Percentiles rank a stretch among this genome's conserved stretches.
phyloP scores from a whole-genome alignment of 2,113 vertebrate species.

The Sander lucioperca region DNA sequence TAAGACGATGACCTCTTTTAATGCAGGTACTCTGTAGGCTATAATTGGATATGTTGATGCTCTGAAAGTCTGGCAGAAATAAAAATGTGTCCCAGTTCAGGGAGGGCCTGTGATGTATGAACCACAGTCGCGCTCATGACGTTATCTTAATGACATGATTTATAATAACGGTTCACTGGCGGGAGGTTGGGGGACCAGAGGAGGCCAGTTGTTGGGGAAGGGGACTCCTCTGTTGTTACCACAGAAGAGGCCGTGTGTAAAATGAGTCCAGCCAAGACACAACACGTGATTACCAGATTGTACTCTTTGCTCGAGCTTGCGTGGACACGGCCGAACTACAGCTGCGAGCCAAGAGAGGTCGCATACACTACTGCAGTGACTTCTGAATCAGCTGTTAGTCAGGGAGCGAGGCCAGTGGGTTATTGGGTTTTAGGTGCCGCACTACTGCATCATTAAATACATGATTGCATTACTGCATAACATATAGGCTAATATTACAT shows the following conservation, averaged over 20 bases:
- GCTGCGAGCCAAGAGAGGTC: conserved; percentile 6
- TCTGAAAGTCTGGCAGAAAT: background rate
- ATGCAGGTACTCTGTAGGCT: background rate
- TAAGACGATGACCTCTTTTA: background rate
- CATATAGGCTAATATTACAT: background rate
- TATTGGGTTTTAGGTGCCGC: conserved; percentile 18
- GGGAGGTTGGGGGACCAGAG: conserved; percentile 21
- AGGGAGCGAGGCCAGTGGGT: background rate
- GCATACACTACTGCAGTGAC: conserved; percentile 28
- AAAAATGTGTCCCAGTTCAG: conserved; percentile 2
- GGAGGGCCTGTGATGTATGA: conserved; percentile 51
- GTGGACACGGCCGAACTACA: background rate
- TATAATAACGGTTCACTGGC: conserved; percentile 54
- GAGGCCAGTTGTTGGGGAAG: conserved; percentile 32
- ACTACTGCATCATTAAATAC: conserved; percentile 10
- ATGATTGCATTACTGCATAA: background rate
- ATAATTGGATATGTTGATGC: background rate
- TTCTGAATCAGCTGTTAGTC: conserved; percentile 40
- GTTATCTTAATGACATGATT: conserved; percentile 82
- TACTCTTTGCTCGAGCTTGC: conserved; percentile 8
- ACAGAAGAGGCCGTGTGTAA: background rate
- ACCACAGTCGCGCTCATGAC: conserved; percentile 49
- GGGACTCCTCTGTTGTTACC: background rate
- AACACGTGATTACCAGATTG: conserved; percentile 25
- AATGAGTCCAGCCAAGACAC: conserved; percentile 30